Evolutionary conservation across 1,140 invertebrate species (phyloP), one percentile per base, ranked within the genome.

Genomic region (Zaprionus vittiger): DNA sequence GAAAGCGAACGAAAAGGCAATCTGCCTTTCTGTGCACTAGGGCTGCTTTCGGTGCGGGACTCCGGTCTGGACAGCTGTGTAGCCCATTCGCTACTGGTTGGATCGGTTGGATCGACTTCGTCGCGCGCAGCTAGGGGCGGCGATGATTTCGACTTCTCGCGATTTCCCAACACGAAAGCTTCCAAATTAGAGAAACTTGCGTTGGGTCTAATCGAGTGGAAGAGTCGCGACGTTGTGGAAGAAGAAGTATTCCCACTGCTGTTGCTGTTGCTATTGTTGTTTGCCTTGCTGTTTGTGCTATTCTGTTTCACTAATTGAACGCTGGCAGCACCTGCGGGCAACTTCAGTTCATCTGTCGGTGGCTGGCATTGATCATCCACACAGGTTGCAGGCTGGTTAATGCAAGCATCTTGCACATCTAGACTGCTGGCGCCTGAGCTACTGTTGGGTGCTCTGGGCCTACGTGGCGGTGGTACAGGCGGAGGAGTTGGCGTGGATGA

Each of bases 1-100:
- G 97, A 97, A 5, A 96, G 96, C 83, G 96, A 97, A 28, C 97
- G 94, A 77, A 95, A 96, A 4, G 96, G 95, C 49, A 71, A 65
- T 75, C 95, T 94, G 41, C 93, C 94, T 62, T 94, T 94, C 78
- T 95, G 95, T 9, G 94, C 93, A 75, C 95, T 95, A 54, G 94
- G 95, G 63, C 22, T 70, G 67, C n/a, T 59, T 28, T 94, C 94
- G 12, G 93, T 93, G 38, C 94, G 93, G 37, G 94, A 93, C 73
- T 95, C 94, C 20, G 94, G 93, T 80, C 94, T 94, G n/a, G 93
- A 85, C 52, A 91, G 52, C 63, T 91, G 91, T 68, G 84, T 70
- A 56, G 79, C 79, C 79, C 77, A 83, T 54, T 84, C 78, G 68
- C 75, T 76, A 92, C 91, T 83, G 77, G 31, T 67, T 49, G 71